Evolutionary conservation across 2,888 invertebrate species (phyloP).

Genomic region (Epinotia brunnichana): DNA sequence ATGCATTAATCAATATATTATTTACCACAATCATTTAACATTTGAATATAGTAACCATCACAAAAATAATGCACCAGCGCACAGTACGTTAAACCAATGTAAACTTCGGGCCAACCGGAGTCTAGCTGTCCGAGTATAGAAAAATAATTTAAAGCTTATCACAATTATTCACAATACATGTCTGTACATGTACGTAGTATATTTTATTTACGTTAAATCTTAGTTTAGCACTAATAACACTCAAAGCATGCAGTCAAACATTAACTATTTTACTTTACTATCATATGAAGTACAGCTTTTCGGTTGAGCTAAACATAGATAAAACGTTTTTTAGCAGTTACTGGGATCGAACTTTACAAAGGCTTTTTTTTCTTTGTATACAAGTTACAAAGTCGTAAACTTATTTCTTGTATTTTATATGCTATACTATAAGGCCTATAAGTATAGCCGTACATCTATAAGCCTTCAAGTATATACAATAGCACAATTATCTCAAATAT

Average conservation of each 20-base stretch:
- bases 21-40: conserved; percentile 54
- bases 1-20: conserved; percentile 38
- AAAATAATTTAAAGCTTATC: conserved; percentile 83
- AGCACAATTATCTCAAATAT: conserved; percentile 54
- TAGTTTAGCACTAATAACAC: conserved; percentile 38
- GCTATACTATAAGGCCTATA: too few species aligned
- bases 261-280: conserved; percentile 35
- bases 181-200: conserved; percentile 49
- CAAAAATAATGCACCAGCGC: conserved; percentile 76
- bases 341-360: conserved; percentile 28
- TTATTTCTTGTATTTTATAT: conserved; percentile 10
- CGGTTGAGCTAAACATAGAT: conserved; percentile 40
- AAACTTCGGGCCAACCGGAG: conserved; percentile 60
- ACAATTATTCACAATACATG: conserved; percentile 67
- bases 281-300: conserved; percentile 35
- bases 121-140: conserved; percentile 62
- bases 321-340: conserved; percentile 33
- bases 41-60: conserved; percentile 70
- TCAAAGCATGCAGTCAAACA: conserved; percentile 43
- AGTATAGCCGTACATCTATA: conserved; percentile 26
- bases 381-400: conserved; percentile 13
- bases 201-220: conserved; percentile 32
- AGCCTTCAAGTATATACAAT: conserved; percentile 38
- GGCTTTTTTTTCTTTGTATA: conserved; percentile 31
- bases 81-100: conserved; percentile 63